Evolutionary conservation across 2,888 invertebrate species (phyloP), one percentile per base, ranked within the genome.

Genomic region (Drosophila seclusa): DNA sequence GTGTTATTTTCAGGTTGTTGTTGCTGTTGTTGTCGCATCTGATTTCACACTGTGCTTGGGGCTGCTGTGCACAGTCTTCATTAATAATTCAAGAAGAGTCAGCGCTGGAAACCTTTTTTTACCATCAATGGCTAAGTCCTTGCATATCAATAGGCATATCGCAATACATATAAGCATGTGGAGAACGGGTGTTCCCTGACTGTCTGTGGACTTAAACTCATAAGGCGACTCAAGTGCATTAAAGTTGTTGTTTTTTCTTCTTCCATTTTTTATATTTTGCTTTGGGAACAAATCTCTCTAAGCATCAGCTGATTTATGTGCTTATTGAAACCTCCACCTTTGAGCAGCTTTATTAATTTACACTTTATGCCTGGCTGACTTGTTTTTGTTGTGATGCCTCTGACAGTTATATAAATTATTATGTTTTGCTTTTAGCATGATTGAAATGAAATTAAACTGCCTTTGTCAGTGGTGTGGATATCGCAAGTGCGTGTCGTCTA

Each of bases 401-500:
- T 82, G 90, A 86, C 90, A 83, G 87, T 84, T 89, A 75, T 79
- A 83, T 83, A 90, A 90, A 87, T 89, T 90, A 87, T 87, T 89
- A 90, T 90, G 79, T 80, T 89, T 90, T 87, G 87, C 90, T 87
- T 87, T 87, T 87, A 87, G 84, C 87, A 82, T 87, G 87, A 87
- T 87, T 87, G 87, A 87, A 87, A 89, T 89, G 79, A 87, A 87
- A 90, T 87, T 87, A 87, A 86, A 87, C 87, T 86, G 88, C 76
- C 68, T 84, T 76, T 81, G 87, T 78, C 82, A 84, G 78, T 40
- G 29, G 29, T 67, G 34, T 42, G n/a, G 40, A 42, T 59, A 16
- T 61, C 11, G 16, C 69, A 32, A 61, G 32, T 68, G 45, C 50
- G 65, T 86, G 83, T 73, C 75, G 72, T 73, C 80, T 87, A 87